A percentile compares a stretch with the other conserved stretches of the same genome.
Conservation (phyloP, 2,888 invertebrate genomes). For the Athrips mouffetella region DNA sequence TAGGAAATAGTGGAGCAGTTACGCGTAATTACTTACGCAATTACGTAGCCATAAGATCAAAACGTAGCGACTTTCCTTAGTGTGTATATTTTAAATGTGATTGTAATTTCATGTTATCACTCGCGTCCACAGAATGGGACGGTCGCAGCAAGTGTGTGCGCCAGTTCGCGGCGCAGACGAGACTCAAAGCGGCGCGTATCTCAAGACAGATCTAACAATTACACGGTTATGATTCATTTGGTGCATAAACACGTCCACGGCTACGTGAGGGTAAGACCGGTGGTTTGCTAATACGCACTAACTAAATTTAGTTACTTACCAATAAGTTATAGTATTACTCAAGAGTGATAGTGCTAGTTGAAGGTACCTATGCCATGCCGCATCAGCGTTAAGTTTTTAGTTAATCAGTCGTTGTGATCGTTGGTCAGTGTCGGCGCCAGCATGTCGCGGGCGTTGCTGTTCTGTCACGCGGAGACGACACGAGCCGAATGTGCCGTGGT, state of each 20-base stretch:
- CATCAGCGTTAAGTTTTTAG: neutral
- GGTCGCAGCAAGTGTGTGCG: too few relatives aligned
- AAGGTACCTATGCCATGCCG: too few relatives aligned
- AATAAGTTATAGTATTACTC: neutral
- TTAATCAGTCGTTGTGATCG: neutral
- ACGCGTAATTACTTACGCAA: too few relatives aligned
- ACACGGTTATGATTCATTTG: constrained; percentile 31
- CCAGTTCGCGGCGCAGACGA: constrained; percentile 4
- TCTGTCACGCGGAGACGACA: neutral
- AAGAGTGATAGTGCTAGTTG: neutral
- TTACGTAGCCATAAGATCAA: too few relatives aligned
- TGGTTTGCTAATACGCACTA: constrained; percentile 6
- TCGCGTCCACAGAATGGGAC: too few relatives aligned
- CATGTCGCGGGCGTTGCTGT: neutral
- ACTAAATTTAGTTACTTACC: neutral
- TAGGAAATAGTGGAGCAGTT: too few relatives aligned
- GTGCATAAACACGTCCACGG: constrained; percentile 25
- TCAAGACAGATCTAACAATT: constrained; percentile 27
- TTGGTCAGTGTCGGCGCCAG: neutral
- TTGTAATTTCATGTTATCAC: too few relatives aligned
- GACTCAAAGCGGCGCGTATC: constrained; percentile 10
- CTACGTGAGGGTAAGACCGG: constrained; percentile 24
- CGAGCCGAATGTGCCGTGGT: neutral
- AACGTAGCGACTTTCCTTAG: too few relatives aligned
- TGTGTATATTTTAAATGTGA: too few relatives aligned